phyloP scores from a whole-genome alignment of 2,888 invertebrate genomes.

The Meloe dianella region DNA sequence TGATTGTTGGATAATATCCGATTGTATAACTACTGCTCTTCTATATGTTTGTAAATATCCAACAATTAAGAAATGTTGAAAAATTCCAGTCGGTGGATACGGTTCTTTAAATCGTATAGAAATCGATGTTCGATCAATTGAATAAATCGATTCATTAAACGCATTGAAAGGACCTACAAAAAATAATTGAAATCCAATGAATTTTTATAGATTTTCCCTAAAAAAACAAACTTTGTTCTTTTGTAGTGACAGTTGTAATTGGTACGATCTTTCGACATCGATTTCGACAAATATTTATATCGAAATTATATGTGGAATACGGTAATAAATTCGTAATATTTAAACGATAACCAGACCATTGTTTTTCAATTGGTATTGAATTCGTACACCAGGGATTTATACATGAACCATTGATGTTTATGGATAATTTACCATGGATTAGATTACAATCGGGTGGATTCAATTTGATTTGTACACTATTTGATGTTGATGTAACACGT shows the following conservation, averaged over 20 bases:
- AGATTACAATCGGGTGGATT: not conserved
- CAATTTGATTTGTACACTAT: not conserved
- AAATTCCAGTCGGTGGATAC: constrained; percentile 45
- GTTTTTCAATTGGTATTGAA: not conserved
- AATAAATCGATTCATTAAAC: constrained; percentile 31
- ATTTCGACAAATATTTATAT: constrained; percentile 16
- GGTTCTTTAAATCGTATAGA: constrained; percentile 45
- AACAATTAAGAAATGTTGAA: constrained; percentile 35
- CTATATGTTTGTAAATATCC: not conserved
- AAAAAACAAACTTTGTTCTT: constrained; percentile 21
- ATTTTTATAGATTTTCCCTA: too few relatives aligned
- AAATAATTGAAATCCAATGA: too few relatives aligned
- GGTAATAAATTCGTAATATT: constrained; percentile 3
- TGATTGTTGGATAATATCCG: not conserved
- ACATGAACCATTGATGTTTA: not conserved
- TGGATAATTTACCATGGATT: not conserved
- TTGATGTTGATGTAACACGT: not conserved
- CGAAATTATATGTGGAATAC: constrained; percentile 9
- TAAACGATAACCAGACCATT: not conserved
- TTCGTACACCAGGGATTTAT: not conserved
- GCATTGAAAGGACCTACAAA: not conserved
- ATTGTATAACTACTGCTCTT: not conserved
- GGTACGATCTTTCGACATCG: not conserved
- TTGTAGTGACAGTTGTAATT: constrained; percentile 10
- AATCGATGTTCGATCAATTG: constrained; percentile 36